Evolutionary conservation across 2,888 invertebrate genomes (phyloP).

Genomic region (Therioaphis trifolii): DNA sequence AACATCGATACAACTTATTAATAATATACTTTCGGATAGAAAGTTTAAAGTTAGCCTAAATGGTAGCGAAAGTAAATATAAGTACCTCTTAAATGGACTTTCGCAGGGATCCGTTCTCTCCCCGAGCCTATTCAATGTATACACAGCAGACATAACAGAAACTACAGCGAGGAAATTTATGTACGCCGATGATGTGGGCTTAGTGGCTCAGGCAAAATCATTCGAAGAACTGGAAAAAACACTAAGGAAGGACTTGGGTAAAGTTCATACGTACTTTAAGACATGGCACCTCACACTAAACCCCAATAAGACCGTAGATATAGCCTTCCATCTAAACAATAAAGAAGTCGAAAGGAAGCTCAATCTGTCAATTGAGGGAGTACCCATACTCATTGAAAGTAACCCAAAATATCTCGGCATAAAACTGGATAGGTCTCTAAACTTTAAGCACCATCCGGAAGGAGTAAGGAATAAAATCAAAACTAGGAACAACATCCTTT

Average conservation of each 20-base stretch:
- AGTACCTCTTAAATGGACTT: constrained; percentile 11
- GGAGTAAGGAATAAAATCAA: no score
- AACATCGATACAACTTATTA: no score
- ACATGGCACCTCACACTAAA: constrained; percentile 8
- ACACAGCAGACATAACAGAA: no score
- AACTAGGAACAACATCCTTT: no score
- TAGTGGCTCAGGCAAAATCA: constrained; percentile 15
- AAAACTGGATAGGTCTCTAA: constrained; percentile 2
- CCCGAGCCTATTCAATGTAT: no score
- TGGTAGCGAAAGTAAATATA: constrained; percentile 5
- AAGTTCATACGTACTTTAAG: not conserved
- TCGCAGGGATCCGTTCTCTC: no score
- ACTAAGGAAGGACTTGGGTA: not conserved
- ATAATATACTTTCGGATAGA: not conserved
- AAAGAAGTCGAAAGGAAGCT: not conserved
- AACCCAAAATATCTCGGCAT: constrained; percentile 6
- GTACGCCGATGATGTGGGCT: constrained; percentile 6
- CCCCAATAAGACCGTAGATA: not conserved
- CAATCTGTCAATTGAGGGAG: constrained; percentile 17
- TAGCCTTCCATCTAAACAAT: constrained; percentile 17
- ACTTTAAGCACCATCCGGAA: no score
- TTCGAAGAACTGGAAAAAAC: not conserved
- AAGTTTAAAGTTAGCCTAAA: constrained; percentile 3
- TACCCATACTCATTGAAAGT: not conserved
- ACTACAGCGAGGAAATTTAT: no score